Conservation (phyloP, 2,797 vertebrate species). For the Ctenosaura bakeri region DNA sequence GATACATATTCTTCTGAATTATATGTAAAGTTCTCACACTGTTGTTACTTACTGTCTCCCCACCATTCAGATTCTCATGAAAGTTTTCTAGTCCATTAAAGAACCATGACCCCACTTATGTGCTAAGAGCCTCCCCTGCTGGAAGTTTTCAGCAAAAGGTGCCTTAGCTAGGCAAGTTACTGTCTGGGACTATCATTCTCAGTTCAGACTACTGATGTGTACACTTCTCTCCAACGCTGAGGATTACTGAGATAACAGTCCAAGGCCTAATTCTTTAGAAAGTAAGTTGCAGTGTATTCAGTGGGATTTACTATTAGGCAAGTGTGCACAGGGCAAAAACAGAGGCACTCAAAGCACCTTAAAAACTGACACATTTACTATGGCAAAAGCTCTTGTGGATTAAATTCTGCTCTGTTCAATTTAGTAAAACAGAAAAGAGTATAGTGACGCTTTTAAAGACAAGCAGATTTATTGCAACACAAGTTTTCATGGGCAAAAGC, state of each 20-base stretch:
- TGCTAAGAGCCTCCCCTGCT: slow-evolving; percentile 86
- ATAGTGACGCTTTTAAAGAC: background rate
- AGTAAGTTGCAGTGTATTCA: background rate
- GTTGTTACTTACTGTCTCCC: background rate
- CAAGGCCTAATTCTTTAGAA: background rate
- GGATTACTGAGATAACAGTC: background rate
- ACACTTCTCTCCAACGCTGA: slow-evolving; percentile 64
- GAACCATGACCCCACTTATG: slow-evolving; percentile 65
- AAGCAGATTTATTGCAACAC: background rate
- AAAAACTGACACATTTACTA: background rate
- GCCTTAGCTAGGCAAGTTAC: slow-evolving; percentile 57
- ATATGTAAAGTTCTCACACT: background rate
- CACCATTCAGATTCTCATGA: slow-evolving; percentile 49
- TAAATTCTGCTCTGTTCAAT: background rate
- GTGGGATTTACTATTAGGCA: too few relatives aligned
- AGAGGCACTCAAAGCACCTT: background rate
- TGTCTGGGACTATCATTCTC: slow-evolving; percentile 71
- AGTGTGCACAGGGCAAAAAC: background rate
- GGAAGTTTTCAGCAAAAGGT: slow-evolving; percentile 81
- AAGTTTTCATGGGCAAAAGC: background rate
- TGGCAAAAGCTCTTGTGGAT: background rate
- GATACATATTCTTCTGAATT: slow-evolving; percentile 26
- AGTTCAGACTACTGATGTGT: slow-evolving; percentile 64
- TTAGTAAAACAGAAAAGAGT: background rate
- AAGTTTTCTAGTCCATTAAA: slow-evolving; percentile 59